A percentile compares a stretch with the other conserved stretches of the same genome.
These are phyloP conservation scores for Atherinosoma microstoma DNA, from an alignment of 2,797 vertebrate species.

Conservation along the genomic window DNA sequence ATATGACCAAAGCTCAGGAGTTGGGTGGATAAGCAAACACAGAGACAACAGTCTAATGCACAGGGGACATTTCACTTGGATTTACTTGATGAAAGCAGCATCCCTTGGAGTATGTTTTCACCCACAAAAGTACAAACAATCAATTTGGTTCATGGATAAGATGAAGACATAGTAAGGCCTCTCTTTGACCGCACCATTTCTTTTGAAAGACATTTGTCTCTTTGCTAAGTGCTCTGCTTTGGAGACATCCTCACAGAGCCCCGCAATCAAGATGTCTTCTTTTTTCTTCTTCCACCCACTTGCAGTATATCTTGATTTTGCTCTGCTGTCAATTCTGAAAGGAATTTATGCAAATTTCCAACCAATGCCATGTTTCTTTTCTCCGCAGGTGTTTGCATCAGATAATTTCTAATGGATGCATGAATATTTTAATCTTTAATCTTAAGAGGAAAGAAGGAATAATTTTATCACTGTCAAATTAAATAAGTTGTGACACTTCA, in stretches of 20 bases:
- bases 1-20: slow-evolving; percentile 68
- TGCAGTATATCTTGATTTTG: slow-evolving; percentile 61
- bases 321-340: slow-evolving; percentile 62
- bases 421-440: slow-evolving; percentile 74
- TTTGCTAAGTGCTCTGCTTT: slow-evolving; percentile 63
- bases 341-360: slow-evolving; percentile 69
- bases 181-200: slow-evolving; percentile 54
- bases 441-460: slow-evolving; percentile 26
- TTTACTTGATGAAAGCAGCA: slow-evolving; percentile 73
- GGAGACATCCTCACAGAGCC: slow-evolving; percentile 42
- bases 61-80: slow-evolving; percentile 56
- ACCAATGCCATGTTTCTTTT: slow-evolving; percentile 66
- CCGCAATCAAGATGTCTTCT: slow-evolving; percentile 63
- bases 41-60: slow-evolving; percentile 64
- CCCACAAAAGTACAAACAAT: slow-evolving; percentile 82
- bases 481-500: slow-evolving; percentile 23
- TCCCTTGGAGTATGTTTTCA: slow-evolving; percentile 65
- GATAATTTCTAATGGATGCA: slow-evolving; percentile 74
- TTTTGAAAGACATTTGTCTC: slow-evolving; percentile 62
- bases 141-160: slow-evolving; percentile 79
- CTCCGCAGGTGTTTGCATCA: slow-evolving; percentile 79
- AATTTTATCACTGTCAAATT: slow-evolving; percentile 28
- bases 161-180: slow-evolving; percentile 71
- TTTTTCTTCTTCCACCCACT: slow-evolving; percentile 60
- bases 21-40: slow-evolving; percentile 69